These are phyloP conservation scores for Chouioia cunea DNA, from an alignment of 2,888 invertebrate species.

Conservation along the genomic window DNA sequence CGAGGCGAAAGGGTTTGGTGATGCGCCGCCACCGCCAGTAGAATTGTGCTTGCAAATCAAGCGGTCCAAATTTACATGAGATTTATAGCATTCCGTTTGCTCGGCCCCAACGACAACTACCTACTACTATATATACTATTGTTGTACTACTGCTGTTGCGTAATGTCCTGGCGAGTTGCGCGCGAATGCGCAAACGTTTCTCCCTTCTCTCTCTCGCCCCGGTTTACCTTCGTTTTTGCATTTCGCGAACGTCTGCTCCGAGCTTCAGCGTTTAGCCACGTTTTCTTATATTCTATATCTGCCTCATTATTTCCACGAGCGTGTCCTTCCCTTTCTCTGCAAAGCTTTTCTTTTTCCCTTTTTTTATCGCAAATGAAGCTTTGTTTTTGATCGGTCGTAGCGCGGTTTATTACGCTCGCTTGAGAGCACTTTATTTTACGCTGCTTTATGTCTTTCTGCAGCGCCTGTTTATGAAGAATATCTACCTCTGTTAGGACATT, in stretches of 20 bases:
- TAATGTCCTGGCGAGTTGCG: constrained; percentile 41
- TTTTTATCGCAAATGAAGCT: constrained; percentile 17
- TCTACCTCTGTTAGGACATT: too few relatives aligned
- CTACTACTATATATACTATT: not conserved
- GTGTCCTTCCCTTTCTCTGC: constrained; percentile 26
- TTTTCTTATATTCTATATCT: constrained; percentile 35
- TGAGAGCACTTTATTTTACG: not conserved
- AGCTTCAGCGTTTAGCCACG: not conserved
- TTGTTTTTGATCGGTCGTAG: not conserved
- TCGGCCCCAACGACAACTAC: constrained; percentile 29
- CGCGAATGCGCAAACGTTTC: constrained; percentile 12
- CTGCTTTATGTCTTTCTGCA: not conserved
- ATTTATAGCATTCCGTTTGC: constrained; percentile 66
- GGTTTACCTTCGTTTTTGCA: constrained; percentile 20
- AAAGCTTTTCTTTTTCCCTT: not conserved
- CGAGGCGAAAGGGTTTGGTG: constrained; percentile 36
- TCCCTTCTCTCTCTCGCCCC: not conserved
- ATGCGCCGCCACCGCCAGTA: constrained; percentile 55
- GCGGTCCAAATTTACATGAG: constrained; percentile 66
- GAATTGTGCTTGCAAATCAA: constrained; percentile 68
- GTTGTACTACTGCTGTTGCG: constrained; percentile 38
- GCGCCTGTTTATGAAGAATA: constrained; percentile 1
- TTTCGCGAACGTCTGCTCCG: constrained; percentile 21
- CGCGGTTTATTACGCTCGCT: too few relatives aligned
- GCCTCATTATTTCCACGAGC: constrained; percentile 35